Conservation (phyloP, 2,888 invertebrate species). For the Spisula solida region DNA sequence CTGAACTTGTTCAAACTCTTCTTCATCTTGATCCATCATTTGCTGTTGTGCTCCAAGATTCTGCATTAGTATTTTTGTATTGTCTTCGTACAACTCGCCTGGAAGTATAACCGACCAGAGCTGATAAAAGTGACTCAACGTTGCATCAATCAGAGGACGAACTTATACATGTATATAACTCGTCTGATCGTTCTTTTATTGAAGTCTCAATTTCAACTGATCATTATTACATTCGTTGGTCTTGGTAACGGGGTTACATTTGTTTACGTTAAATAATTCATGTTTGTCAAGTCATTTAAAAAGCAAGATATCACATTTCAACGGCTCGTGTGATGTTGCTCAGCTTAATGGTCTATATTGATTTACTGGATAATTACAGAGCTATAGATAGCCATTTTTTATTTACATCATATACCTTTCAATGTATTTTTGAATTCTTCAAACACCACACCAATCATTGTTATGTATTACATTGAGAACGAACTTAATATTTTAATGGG, state of each 20-base stretch:
- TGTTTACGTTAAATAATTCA: too few species aligned
- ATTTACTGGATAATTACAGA: too few species aligned
- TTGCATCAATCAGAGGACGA: not conserved
- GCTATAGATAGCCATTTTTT: too few species aligned
- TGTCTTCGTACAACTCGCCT: constrained; percentile 80
- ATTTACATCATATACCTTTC: not conserved
- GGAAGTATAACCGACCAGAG: not conserved
- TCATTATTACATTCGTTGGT: not conserved
- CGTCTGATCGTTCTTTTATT: too few species aligned
- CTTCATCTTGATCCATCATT: constrained; percentile 70
- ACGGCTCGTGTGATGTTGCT: too few species aligned
- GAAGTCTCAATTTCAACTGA: not conserved
- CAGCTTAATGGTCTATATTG: too few species aligned
- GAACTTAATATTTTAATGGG: too few species aligned
- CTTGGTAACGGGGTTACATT: not conserved
- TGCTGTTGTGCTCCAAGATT: constrained; percentile 77
- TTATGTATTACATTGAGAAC: too few species aligned
- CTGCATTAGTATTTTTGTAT: constrained; percentile 81
- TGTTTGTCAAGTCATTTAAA: too few species aligned
- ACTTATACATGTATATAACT: too few species aligned
- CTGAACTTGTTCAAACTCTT: constrained; percentile 37
- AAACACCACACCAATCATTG: not conserved
- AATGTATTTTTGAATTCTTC: not conserved
- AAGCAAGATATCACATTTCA: too few species aligned
- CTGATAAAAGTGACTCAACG: not conserved